A percentile compares a stretch with the other conserved stretches of the same genome.
phyloP scores from a whole-genome alignment of 2,797 vertebrate genomes.

The Selene dorsalis region DNA sequence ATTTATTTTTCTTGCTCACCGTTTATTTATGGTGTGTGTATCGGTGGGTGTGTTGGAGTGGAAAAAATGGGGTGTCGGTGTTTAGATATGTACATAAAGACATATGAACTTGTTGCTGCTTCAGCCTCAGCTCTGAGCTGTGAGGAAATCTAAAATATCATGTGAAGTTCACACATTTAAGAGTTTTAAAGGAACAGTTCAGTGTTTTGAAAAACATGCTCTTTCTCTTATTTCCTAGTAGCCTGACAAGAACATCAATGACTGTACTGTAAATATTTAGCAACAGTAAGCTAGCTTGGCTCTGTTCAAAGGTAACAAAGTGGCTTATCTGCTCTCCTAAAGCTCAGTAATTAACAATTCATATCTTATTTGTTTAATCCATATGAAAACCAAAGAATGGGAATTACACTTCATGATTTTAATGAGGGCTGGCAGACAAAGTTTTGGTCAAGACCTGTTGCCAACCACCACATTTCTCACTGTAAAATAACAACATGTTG shows the following conservation, averaged over 20 bases:
- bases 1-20: constrained; percentile 68
- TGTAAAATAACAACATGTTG: background rate
- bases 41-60: constrained; percentile 33
- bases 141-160: background rate
- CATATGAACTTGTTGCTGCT: constrained; percentile 1
- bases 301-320: background rate
- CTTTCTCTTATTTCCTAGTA: background rate
- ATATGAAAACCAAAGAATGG: background rate
- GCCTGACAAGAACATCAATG: background rate
- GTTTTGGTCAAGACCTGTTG: background rate
- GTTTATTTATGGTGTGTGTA: constrained; percentile 66
- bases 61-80: constrained; percentile 36
- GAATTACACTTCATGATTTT: background rate
- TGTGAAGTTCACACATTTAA: background rate
- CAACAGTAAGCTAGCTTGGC: background rate
- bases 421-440: background rate
- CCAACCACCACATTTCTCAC: background rate
- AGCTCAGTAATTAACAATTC: too few species aligned
- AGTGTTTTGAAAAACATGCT: background rate
- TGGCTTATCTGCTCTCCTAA: too few species aligned
- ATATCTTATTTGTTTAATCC: too few species aligned
- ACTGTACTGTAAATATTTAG: background rate
- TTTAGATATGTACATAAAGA: constrained; percentile 29
- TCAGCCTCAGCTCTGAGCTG: background rate
- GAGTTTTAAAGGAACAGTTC: background rate